phyloP scores from a whole-genome alignment of 1,140 invertebrate genomes.

The Ylistrum balloti region DNA sequence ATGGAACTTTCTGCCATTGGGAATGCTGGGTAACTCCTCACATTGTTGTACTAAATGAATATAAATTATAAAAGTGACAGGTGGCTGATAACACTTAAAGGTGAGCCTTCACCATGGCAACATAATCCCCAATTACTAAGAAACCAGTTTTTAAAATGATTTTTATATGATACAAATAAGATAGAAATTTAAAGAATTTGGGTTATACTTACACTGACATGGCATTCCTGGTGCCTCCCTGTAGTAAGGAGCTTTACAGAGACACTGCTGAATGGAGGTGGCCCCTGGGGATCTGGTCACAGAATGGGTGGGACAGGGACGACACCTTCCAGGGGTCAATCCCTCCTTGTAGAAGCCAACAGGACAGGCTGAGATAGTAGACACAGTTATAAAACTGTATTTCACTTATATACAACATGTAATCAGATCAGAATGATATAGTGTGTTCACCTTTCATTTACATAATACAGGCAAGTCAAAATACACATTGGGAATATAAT shows the following conservation, averaged over 20 bases:
- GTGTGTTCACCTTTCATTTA: too few species aligned
- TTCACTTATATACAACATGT: too few species aligned
- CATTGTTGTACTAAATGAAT: conserved; percentile 1
- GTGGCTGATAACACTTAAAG: neutral
- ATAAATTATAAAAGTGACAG: neutral
- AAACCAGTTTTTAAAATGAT: too few species aligned
- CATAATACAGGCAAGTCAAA: too few species aligned
- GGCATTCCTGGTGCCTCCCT: conserved; percentile 27
- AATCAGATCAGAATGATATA: too few species aligned
- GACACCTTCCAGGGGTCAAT: neutral
- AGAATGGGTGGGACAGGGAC: neutral
- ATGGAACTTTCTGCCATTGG: conserved; percentile 65
- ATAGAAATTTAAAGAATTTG: neutral
- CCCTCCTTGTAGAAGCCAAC: neutral
- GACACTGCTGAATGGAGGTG: neutral
- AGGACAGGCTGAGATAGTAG: neutral
- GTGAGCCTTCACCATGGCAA: too few species aligned
- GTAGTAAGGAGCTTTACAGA: conserved; percentile 50
- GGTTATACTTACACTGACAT: conserved; percentile 55
- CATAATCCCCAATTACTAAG: too few species aligned
- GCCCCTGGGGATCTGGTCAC: neutral
- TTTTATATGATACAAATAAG: neutral
- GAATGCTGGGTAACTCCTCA: conserved; percentile 58
- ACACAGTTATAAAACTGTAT: too few species aligned
- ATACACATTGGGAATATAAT: too few species aligned